Percentiles rank a stretch among this genome's conserved stretches.
These are phyloP conservation scores for Onychomys leucogaster DNA, from an alignment of 2,797 vertebrate species.

Conservation along the genomic window DNA sequence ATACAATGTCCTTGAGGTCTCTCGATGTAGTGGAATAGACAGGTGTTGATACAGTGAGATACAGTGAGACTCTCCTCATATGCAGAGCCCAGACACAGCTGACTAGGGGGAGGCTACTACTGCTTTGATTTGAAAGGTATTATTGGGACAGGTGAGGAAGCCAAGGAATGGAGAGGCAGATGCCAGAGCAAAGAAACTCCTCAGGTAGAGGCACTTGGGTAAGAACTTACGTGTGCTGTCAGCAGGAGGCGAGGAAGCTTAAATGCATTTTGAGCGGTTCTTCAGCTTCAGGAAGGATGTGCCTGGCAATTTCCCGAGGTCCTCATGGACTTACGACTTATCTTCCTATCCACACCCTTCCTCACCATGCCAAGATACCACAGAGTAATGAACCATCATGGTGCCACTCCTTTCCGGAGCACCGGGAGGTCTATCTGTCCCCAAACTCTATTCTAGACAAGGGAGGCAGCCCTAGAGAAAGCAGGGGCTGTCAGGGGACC, in stretches of 20 bases:
- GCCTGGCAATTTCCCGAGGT: neutral
- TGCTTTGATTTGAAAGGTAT: constrained; percentile 42
- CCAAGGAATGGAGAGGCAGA: neutral
- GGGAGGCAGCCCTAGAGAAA: neutral
- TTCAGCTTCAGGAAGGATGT: neutral
- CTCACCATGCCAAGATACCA: neutral
- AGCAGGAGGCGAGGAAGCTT: neutral
- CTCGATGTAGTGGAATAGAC: constrained; percentile 10
- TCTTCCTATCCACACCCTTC: neutral
- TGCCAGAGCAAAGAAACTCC: neutral
- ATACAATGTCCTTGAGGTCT: constrained; percentile 26
- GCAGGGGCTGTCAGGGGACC: neutral
- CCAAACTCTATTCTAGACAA: neutral
- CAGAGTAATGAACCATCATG: neutral
- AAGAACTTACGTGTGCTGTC: neutral
- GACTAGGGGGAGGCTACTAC: neutral
- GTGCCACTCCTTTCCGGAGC: neutral
- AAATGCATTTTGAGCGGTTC: neutral
- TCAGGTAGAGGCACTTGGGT: neutral
- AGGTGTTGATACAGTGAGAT: constrained; percentile 19
- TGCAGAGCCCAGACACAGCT: constrained; percentile 29
- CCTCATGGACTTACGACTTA: neutral
- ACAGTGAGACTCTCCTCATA: constrained; percentile 32
- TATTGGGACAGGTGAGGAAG: neutral
- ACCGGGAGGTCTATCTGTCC: neutral